Base-by-base conservation (phyloP, 2,888 invertebrate genomes). In the Tiliacea aurago region DNA sequence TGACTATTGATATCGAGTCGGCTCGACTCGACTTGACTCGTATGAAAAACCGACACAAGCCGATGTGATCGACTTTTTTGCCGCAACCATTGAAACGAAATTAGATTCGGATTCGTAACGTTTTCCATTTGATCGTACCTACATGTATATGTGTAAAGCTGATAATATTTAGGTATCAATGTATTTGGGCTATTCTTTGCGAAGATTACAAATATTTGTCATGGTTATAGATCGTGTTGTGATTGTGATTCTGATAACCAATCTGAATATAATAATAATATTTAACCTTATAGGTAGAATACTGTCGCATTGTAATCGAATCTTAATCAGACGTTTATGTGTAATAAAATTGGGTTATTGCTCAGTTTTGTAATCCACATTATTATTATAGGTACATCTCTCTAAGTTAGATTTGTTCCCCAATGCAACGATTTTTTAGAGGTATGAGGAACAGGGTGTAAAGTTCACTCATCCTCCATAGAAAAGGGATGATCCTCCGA, bases 61-160 rank as follows among this genome's bases (percentile, higher is more conserved):
- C 91, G 88, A 92, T 88, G 88, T 88, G 91, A 94, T 93, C 92
- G 90, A 93, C 87, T 95, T 96, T 86, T 96, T 95, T 95, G 91
- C 91, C 90, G 89, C 89, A 86, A 89, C 92, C 91, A 93, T 93
- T 92, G 91, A 90, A 91, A 90, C 90, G 89, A 90, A 93, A 95
- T 95, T 96, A 92, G 95, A 95, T 94, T 94, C 93, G 93, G 93
- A 93, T 91, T 92, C 90, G 91, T 89, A 91, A 90, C 86, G 88
- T 91, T 91, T 88, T 90, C 89, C 81, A 86, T 86, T 88, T 84
- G 82, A 77, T 72, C 45, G 51, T 84, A 73, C 63, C 18, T 67
- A 66, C 64, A 62, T 73, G 55, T 55, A 23, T 61, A 13, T 47
- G 37, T 56, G 4, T 59, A 18, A 28, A 63, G 11, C 28, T 51